Conservation (phyloP, 2,113 vertebrate species). For the Amphilophus citrinellus region DNA sequence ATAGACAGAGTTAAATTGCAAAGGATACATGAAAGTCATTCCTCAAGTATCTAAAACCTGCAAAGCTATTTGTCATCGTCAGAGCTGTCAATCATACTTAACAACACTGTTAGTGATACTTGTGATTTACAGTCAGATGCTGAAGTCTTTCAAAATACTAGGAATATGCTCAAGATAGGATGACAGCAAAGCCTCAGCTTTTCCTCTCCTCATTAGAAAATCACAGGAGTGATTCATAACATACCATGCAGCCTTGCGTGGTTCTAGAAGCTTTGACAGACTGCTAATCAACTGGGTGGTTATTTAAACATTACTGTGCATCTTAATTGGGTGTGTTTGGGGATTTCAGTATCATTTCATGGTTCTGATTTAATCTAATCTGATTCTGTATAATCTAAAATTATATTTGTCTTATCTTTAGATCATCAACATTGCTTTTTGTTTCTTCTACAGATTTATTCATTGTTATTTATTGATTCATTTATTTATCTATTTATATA, state of each 20-base stretch:
- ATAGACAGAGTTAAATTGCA: neutral
- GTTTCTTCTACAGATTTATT: constrained; percentile 9
- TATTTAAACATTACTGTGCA: constrained; percentile 26
- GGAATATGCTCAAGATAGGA: neutral
- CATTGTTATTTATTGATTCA: neutral
- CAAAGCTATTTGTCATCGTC: constrained; percentile 37
- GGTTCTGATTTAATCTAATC: neutral
- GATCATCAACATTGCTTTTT: neutral
- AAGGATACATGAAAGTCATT: constrained; percentile 43
- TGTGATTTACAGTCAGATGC: constrained; percentile 31
- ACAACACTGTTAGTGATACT: constrained; percentile 20
- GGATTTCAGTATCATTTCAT: neutral
- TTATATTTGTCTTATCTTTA: neutral
- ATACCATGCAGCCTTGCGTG: neutral
- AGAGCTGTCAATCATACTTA: constrained; percentile 39
- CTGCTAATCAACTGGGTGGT: neutral
- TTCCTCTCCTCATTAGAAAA: constrained; percentile 20
- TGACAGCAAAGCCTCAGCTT: neutral
- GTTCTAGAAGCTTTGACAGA: neutral
- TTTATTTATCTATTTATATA: neutral
- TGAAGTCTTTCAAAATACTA: neutral
- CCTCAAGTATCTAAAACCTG: constrained; percentile 14
- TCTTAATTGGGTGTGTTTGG: neutral
- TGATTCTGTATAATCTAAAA: neutral
- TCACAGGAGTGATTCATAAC: constrained; percentile 34